Conservation (phyloP, 2,888 invertebrate genomes). For the Paralinhomoeus sp. region DNA sequence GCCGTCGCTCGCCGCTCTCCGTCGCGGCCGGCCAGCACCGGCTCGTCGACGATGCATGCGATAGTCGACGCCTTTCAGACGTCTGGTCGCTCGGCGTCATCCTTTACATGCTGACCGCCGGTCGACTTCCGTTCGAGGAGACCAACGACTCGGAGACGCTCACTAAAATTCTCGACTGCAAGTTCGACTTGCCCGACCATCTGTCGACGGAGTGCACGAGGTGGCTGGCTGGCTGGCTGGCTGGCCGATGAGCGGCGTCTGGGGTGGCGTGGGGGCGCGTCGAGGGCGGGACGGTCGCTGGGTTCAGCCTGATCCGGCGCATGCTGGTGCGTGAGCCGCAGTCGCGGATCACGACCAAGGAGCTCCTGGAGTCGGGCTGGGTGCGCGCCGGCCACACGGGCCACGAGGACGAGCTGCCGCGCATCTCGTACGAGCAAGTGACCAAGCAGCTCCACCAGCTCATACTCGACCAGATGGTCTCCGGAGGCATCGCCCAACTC, state of each 20-base stretch:
- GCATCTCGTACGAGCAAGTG: conserved; percentile 61
- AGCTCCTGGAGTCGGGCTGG: conserved; percentile 54
- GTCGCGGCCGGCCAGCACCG: too few relatives aligned
- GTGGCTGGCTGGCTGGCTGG: too few relatives aligned
- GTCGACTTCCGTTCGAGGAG: conserved; percentile 90
- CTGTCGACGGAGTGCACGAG: conserved; percentile 61
- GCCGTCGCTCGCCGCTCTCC: too few relatives aligned
- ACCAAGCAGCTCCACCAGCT: conserved; percentile 69
- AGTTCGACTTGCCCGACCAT: conserved; percentile 69
- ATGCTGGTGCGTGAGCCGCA: conserved; percentile 86
- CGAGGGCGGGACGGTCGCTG: too few relatives aligned
- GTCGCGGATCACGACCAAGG: conserved; percentile 58
- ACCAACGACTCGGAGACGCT: conserved; percentile 97
- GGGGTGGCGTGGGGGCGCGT: too few relatives aligned
- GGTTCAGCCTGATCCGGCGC: conserved; percentile 51
- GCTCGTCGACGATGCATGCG: too few relatives aligned
- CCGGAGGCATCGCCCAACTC: conserved; percentile 73
- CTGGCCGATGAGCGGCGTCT: too few relatives aligned
- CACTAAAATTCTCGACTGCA: conserved; percentile 98
- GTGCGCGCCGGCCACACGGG: conserved; percentile 15
- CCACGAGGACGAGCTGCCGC: conserved; percentile 16
- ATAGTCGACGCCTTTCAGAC: too few relatives aligned
- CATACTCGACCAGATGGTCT: conserved; percentile 84
- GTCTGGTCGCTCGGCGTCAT: conserved; percentile 98
- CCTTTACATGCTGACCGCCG: conserved; percentile 90